phyloP scores from a whole-genome alignment of 2,888 invertebrate species.

The Spisula subtruncata region DNA sequence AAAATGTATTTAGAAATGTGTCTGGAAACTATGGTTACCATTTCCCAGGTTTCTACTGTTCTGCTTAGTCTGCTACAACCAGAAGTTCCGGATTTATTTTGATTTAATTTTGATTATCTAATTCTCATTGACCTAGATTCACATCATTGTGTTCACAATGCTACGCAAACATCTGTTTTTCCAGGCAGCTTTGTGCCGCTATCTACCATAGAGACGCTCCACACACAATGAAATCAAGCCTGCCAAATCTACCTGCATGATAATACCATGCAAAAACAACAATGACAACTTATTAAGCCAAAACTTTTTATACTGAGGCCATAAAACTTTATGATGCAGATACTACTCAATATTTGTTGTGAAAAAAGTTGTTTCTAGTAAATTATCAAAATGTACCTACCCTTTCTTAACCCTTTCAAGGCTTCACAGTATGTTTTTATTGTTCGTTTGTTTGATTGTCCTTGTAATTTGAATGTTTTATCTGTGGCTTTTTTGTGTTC shows the following conservation, averaged over 20 bases:
- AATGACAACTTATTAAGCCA: slow-evolving; percentile 38
- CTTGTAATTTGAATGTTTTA: too few relatives aligned
- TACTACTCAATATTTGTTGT: not conserved
- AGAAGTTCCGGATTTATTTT: not conserved
- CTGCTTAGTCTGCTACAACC: too few relatives aligned
- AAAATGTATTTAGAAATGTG: too few relatives aligned
- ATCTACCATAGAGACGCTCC: not conserved
- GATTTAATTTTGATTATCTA: slow-evolving; percentile 23
- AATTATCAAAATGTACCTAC: not conserved
- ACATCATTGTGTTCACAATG: slow-evolving; percentile 24
- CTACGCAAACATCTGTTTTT: slow-evolving; percentile 13
- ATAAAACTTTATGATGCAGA: not conserved
- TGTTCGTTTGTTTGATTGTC: too few relatives aligned
- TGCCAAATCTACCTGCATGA: slow-evolving; percentile 35
- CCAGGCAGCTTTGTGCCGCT: not conserved
- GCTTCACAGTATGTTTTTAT: not conserved
- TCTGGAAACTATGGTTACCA: too few relatives aligned
- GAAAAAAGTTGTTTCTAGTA: not conserved
- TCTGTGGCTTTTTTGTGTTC: too few relatives aligned
- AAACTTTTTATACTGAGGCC: not conserved
- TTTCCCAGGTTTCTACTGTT: too few relatives aligned
- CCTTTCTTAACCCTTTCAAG: not conserved
- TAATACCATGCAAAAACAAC: slow-evolving; percentile 37
- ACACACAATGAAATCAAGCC: slow-evolving; percentile 30
- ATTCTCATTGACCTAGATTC: not conserved